Evolutionary conservation across 2,797 vertebrate genomes (phyloP).

Genomic region (Phrynocephalus vlangalii): DNA sequence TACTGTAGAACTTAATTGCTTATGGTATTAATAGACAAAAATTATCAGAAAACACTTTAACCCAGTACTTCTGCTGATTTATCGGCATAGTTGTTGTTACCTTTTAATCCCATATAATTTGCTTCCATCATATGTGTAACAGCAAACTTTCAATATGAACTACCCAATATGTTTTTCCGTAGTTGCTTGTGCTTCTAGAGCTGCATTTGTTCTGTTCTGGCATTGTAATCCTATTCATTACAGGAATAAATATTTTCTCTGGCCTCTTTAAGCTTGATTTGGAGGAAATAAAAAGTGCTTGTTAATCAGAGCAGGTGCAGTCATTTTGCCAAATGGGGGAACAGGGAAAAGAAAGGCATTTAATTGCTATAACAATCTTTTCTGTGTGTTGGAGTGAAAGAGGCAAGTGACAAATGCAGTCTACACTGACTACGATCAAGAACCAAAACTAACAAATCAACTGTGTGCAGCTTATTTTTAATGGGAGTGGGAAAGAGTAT

Average conservation of each 20-base stretch:
- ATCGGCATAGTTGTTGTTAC: no score
- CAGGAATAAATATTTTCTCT: background rate
- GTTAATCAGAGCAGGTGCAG: background rate
- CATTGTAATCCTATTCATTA: background rate
- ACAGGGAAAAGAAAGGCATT: background rate
- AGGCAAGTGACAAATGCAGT: background rate
- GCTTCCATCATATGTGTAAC: no score
- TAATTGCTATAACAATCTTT: background rate
- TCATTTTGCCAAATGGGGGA: background rate
- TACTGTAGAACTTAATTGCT: no score
- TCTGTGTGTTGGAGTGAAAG: background rate
- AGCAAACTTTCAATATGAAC: no score
- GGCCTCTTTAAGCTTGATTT: conserved; percentile 3
- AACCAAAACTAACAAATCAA: background rate
- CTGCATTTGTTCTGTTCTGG: no score
- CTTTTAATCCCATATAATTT: no score
- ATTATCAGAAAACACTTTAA: no score
- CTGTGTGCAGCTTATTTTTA: background rate
- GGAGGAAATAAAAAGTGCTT: background rate
- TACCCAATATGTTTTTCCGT: no score
- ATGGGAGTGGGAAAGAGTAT: background rate
- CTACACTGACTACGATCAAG: background rate
- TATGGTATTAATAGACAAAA: no score
- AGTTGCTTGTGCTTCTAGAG: no score
- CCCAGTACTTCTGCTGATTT: no score